Base-by-base conservation (phyloP, 2,888 invertebrate species). In the Desoria tigrina region DNA sequence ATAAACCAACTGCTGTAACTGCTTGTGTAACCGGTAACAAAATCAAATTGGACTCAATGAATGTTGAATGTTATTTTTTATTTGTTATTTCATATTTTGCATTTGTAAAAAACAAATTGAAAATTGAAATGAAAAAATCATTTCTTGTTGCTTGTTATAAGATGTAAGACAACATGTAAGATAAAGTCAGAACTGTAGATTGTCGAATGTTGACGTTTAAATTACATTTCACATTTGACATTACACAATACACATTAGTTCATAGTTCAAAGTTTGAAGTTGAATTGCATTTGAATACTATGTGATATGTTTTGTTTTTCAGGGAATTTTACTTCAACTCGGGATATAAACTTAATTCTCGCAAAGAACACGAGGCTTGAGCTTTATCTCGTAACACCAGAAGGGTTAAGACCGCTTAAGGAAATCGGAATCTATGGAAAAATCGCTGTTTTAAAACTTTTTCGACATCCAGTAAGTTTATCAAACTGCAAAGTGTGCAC, bases 1-100 rank as follows among this genome's bases (percentile, higher is more conserved):
- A 98, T 79, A 98, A 98, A 83, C 92, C 98, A 42, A 98, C 98
- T 16, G 94, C 95, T 71, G 97, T 98, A 64, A 92, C 91, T 78
- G 90, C 94, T 78, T 96, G 96, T 83, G 90, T 94, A 74, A 95
- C 96, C 80, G 97, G 96, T 95, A 86, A n/a, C n/a, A n/a, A n/a
- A n/a, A n/a, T n/a, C n/a, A n/a, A n/a, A n/a, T n/a, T n/a, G n/a
- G n/a, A n/a, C 27, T 16, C 39, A n/a, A n/a, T n/a, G n/a, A n/a
- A n/a, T 1, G 54, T 11, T 57, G 21, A 45, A 18, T 28, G 24
- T 27, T 39, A 60, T 23, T 66, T 32, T 39, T 18, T 57, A 21
- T n/a, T n/a, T n/a, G n/a, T n/a, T n/a, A n/a, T n/a, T n/a, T n/a
- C n/a, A n/a, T n/a, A n/a, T 27, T 49, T 57, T 58, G 51, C 51